phyloP scores from a whole-genome alignment of 2,113 vertebrate genomes.

The Hiodon alosoides region DNA sequence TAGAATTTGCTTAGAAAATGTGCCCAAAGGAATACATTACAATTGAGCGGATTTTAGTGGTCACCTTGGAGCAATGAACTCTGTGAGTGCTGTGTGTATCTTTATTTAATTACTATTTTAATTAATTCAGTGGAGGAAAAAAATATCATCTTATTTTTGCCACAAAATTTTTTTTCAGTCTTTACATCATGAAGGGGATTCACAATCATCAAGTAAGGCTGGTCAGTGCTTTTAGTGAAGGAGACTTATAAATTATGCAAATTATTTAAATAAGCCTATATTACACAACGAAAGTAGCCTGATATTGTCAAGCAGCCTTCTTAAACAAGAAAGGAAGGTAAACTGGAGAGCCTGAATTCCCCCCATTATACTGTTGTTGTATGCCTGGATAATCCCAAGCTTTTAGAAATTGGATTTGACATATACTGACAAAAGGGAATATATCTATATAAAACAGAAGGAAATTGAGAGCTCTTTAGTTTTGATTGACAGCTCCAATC shows the following conservation, averaged over 20 bases:
- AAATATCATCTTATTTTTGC: not conserved
- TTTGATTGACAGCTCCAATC: conserved; percentile 68
- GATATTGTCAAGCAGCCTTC: no score
- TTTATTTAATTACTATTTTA: no score
- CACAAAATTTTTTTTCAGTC: not conserved
- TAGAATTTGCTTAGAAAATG: no score
- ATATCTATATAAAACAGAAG: conserved; percentile 43
- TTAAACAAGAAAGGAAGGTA: conserved; percentile 20
- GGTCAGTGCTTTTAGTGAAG: no score
- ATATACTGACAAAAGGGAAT: conserved; percentile 63
- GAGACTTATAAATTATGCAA: no score
- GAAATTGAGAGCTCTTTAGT: conserved; percentile 54
- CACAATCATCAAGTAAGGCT: no score
- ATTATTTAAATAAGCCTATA: not conserved
- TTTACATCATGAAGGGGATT: not conserved
- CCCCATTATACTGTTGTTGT: conserved; percentile 56
- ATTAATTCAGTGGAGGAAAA: no score
- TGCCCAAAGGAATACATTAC: no score
- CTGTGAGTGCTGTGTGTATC: no score
- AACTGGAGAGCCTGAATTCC: conserved; percentile 49
- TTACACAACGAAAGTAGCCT: not conserved
- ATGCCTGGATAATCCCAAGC: conserved; percentile 61
- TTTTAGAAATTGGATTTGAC: conserved; percentile 62
- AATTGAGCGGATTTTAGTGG: no score
- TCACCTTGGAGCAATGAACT: no score